Evolutionary conservation across 2,888 invertebrate genomes (phyloP), one percentile per base, ranked within the genome.

Genomic region (Tetranychus truncatus): DNA sequence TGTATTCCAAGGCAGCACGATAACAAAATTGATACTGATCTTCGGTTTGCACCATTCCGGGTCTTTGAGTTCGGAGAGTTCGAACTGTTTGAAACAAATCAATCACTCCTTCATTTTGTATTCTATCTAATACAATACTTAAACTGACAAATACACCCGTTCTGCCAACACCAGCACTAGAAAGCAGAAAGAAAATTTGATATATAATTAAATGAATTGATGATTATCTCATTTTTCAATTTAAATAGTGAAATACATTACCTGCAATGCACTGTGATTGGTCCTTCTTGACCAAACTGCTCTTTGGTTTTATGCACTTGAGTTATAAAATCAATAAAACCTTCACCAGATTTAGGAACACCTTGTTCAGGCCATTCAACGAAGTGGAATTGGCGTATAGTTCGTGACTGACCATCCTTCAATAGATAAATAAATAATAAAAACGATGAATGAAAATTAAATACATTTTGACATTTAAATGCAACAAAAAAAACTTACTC

Each of bases 21-120:
- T 99, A 99, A 86, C 97, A 96, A 86, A 99, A 99, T 84, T 97
- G 95, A 85, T 99, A 99, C 85, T 99, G 97, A 86, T 99, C 96
- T 90, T 96, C 96, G 79, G 97, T 96, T 85, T 99, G 97, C 80
- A 99, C 96, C 97, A 99, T 99, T 80, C 95, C 95, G 78, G 96
- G 95, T 80, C 99, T 88, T 84, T 99, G 97, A 78, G 97, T 96
- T 82, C 99, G 89, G 80, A 99, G 86, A 84, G 96, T 94, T 85
- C 97, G 90, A 78, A 96, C 96, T 0, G 96, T 96, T 85, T 97
- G 97, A 89, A 97, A 99, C 82, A 99, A 91, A 85, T 99, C 99
- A 18, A 99, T 91, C 8, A 96, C 95, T 24, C 95, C 95, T 83
- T 99, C 99, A 83, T 95, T 95, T 84, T 96, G 93, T 94, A 99